Base-by-base conservation (phyloP, 1,140 invertebrate genomes). In the Drosophila seguyi region DNA sequence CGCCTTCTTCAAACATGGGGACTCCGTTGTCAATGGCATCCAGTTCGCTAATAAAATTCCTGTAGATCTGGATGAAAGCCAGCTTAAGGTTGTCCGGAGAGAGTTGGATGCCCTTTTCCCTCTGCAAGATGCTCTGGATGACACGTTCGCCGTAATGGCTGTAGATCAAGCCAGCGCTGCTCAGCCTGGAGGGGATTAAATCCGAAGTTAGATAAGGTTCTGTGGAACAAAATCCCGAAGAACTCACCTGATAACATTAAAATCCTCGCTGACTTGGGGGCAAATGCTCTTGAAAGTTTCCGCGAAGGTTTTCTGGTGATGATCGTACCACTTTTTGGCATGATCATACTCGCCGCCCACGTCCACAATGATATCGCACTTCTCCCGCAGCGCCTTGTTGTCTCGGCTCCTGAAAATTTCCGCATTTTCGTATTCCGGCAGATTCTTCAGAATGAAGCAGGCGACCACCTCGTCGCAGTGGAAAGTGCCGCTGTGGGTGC, bases 21-120 rank as follows among this genome's bases (percentile, higher is more conserved):
- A 99, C 94, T 20, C 99, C 99, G 94, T 99, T 99, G 93, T 99
- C 99, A 65, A 99, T 97, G 6, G 96, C 98, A 94, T 99, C 99
- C 65, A 99, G 94, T 95, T 99, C 98, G 94, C 97, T 95, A 20
- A 99, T 95, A 66, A 99, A 97, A 55, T 95, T 95, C 66, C 98
- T 95, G 93, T 99, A 99, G 1, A 99, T 94, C 92, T 96, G 96
- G 61, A 95, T 94, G 91, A 95, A 99, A n/a, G 99, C 93, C 10
- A 93, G 81, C 59, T 95, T 93, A 4, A 96, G 76, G 48, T 94
- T 93, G 2, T 95, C 88, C 71, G 93, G 81, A 2, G 90, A 93
- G 11, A 95, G 65, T 42, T 79, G 48, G 22, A 84, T 18, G 29
- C 88, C 72, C 50, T 94, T 92, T 41, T 93, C 79, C 29, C 93